Evolutionary conservation across 2,888 invertebrate species (phyloP).

Genomic region (Caenorhabditis uteleia): DNA sequence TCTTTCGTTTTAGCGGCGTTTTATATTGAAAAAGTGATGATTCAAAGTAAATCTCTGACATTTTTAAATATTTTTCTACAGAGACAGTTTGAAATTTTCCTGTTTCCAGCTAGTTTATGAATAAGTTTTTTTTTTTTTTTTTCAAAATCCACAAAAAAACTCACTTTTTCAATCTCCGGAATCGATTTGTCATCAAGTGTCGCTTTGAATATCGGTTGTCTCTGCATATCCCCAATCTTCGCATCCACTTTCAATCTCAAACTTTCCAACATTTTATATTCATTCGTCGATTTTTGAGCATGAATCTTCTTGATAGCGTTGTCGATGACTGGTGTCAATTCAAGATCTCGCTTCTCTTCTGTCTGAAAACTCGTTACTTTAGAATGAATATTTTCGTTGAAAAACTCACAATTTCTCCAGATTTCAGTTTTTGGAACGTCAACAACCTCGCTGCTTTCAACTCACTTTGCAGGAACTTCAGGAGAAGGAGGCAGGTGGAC

Average conservation of each 20-base stretch:
- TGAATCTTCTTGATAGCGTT: conserved; percentile 14
- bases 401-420: conserved; percentile 15
- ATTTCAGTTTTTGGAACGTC: conserved; percentile 15
- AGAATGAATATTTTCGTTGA: not conserved
- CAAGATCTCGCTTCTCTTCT: conserved; percentile 20
- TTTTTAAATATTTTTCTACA: too few species aligned
- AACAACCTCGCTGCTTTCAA: conserved; percentile 37
- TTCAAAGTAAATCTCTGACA: too few species aligned
- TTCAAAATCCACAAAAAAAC: not conserved
- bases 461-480: conserved; percentile 33
- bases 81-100: too few species aligned
- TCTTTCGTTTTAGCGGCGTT: too few species aligned
- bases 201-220: conserved; percentile 23
- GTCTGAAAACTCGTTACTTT: too few species aligned
- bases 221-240: conserved; percentile 11
- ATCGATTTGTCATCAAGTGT: conserved; percentile 25
- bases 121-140: conserved; percentile 2
- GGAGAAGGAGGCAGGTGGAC: too few species aligned
- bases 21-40: too few species aligned
- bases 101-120: too few species aligned
- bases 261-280: conserved; percentile 22
- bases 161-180: conserved; percentile 19
- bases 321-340: conserved; percentile 29
- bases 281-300: conserved; percentile 12
- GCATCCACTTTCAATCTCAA: conserved; percentile 24